These are phyloP conservation scores for Mormyrus iriodes DNA, from an alignment of 2,113 vertebrate genomes.

Conservation along the genomic window DNA sequence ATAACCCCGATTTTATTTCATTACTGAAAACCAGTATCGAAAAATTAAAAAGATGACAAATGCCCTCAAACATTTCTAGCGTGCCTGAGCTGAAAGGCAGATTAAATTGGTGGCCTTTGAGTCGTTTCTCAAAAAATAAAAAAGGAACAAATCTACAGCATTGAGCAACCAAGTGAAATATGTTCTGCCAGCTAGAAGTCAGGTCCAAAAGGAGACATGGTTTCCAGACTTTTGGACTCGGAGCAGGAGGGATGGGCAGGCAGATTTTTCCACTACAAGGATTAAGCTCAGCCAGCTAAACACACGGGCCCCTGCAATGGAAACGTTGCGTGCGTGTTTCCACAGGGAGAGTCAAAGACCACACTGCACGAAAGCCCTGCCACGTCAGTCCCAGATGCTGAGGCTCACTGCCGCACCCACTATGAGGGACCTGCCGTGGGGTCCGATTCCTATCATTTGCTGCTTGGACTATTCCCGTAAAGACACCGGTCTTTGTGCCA, in stretches of 20 bases:
- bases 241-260: neutral
- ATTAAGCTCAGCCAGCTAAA: neutral
- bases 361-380: neutral
- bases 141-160: neutral
- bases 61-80: neutral
- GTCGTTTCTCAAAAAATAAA: neutral
- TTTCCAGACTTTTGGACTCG: neutral
- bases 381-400: neutral
- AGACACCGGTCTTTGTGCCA: neutral
- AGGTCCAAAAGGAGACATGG: neutral
- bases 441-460: neutral
- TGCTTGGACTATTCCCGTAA: neutral
- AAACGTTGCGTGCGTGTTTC: neutral
- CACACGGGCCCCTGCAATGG: neutral
- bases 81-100: neutral
- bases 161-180: neutral
- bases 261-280: neutral
- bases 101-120: neutral
- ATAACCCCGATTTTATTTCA: neutral
- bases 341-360: neutral
- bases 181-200: neutral
- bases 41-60: neutral
- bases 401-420: neutral
- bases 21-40: neutral
- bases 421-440: neutral